Conservation (phyloP, 35 echinoderm and acorn worm species). For the Anneissia japonica region DNA sequence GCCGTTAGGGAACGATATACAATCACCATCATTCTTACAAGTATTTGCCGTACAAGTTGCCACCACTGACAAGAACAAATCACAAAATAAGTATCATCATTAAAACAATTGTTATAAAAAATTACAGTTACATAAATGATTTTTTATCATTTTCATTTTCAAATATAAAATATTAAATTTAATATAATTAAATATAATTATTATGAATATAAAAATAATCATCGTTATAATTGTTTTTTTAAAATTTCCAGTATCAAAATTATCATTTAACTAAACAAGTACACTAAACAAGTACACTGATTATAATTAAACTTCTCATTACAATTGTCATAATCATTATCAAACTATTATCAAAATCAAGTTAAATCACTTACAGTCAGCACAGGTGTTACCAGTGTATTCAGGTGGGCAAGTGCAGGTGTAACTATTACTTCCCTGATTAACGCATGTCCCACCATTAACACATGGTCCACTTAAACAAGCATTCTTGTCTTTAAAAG, state of each 20-base stretch:
- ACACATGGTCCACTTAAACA: not conserved
- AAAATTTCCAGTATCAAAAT: not conserved
- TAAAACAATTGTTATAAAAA: too few species aligned
- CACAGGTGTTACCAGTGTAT: slow-evolving; percentile 42
- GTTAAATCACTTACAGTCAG: slow-evolving; percentile 26
- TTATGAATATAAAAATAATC: not conserved
- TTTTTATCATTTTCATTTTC: too few species aligned
- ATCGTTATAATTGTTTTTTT: not conserved
- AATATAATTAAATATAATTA: too few species aligned
- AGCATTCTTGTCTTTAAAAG: slow-evolving; percentile 6
- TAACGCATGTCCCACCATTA: slow-evolving; percentile 14
- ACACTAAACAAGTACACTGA: not conserved
- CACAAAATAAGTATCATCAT: too few species aligned
- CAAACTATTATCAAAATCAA: not conserved
- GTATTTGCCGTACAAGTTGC: slow-evolving; percentile 16
- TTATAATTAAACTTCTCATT: not conserved
- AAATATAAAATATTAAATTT: too few species aligned
- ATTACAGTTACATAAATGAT: too few species aligned
- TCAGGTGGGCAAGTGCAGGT: slow-evolving; percentile 20
- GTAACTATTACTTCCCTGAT: not conserved
- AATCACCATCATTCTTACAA: slow-evolving; percentile 48
- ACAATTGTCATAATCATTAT: too few species aligned
- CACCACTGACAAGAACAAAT: slow-evolving; percentile 9
- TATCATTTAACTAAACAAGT: slow-evolving; percentile 15
- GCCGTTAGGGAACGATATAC: not conserved